Base-by-base conservation (phyloP, 2,797 vertebrate species). In the Sebastes diaconus region DNA sequence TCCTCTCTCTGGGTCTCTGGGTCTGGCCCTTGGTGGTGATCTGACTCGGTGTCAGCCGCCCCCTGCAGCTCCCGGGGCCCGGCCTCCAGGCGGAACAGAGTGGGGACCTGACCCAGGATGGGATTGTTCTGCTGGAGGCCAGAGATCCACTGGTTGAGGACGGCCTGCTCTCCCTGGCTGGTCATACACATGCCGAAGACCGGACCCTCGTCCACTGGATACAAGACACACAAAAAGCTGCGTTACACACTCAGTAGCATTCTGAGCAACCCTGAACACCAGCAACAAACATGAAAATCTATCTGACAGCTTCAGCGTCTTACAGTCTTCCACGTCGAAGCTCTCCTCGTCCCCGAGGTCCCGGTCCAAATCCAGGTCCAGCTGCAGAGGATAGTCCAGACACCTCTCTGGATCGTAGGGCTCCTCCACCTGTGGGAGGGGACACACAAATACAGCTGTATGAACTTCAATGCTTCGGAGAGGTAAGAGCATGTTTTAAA, bases 101-200 rank as follows among this genome's bases (percentile, higher is more conserved):
- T 96, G 0, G 97, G 96, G 16, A 95, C 93, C n/a, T 29, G 90
- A 18, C 94, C 95, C 81, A 99, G 91, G 20, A 96, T 61, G 5
- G 97, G 96, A 86, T 98, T 98, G 75, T 88, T 94, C 84, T 96
- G 89, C 88, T 98, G 97, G 52, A 98, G 95, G 58, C 96, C 95
- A 1, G 95, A 94, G 84, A 99, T 96, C 98, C 98, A 99, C 80
- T 94, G 95, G 79, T 95, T 95, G 50, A 99, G 93, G 2, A 96
- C 96, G 16, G 81, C 92, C 88, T 97, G 96, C 81, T 98, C 96
- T 8, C 96, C 96, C 3, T 87, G 94, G 16, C 94, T 88, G 0
- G 93, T 92, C 96, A 98, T 96, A 69, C 97, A 98, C 92, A 99
- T 97, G 60, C 96, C 97, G 5, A 96, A 98, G 61, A 99, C 84